Evolutionary conservation across 2,888 invertebrate genomes (phyloP).

Genomic region (Eretmocerus hayati): DNA sequence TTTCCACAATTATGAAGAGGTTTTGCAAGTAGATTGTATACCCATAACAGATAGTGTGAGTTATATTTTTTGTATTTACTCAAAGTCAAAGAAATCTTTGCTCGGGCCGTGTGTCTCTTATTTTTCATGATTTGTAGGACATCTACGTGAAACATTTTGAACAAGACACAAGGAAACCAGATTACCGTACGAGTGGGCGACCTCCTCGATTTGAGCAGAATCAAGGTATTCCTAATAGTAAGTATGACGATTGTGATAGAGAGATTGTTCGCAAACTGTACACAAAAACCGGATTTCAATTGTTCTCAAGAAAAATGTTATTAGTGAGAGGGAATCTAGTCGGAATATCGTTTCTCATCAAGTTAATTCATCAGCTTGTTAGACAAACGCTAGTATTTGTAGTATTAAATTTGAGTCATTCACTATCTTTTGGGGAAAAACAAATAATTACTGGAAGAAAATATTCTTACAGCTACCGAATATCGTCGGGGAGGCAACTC

Average conservation of each 20-base stretch:
- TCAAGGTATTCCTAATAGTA: slow-evolving; percentile 35
- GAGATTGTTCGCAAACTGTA: not conserved
- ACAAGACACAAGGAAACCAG: slow-evolving; percentile 29
- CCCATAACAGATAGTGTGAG: slow-evolving; percentile 49
- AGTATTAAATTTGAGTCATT: too few relatives aligned
- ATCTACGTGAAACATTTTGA: slow-evolving; percentile 29
- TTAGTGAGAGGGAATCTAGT: too few relatives aligned
- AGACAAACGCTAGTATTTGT: too few relatives aligned
- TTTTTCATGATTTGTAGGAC: slow-evolving; percentile 20
- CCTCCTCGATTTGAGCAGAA: slow-evolving; percentile 37
- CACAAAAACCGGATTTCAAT: not conserved
- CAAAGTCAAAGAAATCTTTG: too few relatives aligned
- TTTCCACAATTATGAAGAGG: slow-evolving; percentile 86
- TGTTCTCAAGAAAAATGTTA: not conserved
- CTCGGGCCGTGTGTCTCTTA: too few relatives aligned
- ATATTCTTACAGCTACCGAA: slow-evolving; percentile 32
- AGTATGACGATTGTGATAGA: slow-evolving; percentile 3
- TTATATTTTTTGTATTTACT: not conserved
- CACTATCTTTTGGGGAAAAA: not conserved
- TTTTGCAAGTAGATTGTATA: slow-evolving; percentile 73
- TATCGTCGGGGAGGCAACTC: slow-evolving; percentile 36
- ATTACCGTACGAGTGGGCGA: slow-evolving; percentile 35
- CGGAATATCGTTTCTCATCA: too few relatives aligned
- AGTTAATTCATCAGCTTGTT: too few relatives aligned
- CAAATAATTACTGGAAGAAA: not conserved